Evolutionary conservation across 2,113 vertebrate genomes (phyloP), one percentile per base, ranked within the genome.

Genomic region (Noctilio leporinus): DNA sequence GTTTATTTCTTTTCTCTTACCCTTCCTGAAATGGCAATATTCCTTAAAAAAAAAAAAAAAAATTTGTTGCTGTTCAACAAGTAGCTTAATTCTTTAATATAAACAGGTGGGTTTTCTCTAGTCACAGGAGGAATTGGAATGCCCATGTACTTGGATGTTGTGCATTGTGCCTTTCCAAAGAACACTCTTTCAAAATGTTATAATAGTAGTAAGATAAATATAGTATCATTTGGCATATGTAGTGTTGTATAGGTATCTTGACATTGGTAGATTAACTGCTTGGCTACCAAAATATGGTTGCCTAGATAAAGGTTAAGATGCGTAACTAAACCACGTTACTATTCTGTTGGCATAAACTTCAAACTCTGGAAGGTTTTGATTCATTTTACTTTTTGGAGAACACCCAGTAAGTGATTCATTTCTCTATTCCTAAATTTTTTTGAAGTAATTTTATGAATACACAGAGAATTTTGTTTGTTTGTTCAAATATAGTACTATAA

Each of bases 281-380:
- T 51, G 86, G 59, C 93, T 96, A 0, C 85, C 8, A 96, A 90
- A 93, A 33, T 94, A 47, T 78, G 4, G 7, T 93, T 92, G 26
- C 65, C 86, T 96, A 77, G 76, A 83, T 96, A 95, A 95, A 69
- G 62, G 78, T 89, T 88, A 96, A 95, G 86, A 89, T 38, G 43
- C 14, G 45, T 85, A 94, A 49, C 72, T 75, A 67, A 94, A 67
- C 73, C 55, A 35, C 84, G 62, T 84, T 90, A 7, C 24, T 96
- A 62, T 76, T 77, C 76, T 78, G 1, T 7, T 92, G 81, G 55
- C 33, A 65, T 85, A 86, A 96, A 38, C 57, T 90, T 92, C 20
- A 86, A 86, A 85, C 92, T 89, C 57, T 95, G 78, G 38, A 89
- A 92, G 88, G 16, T 95, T 30, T 69, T 20, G 92, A 83, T 65